These are phyloP conservation scores for Holothuria scabra DNA, from an alignment of 53 echinoderm and acorn worm genomes.

Conservation along the genomic window DNA sequence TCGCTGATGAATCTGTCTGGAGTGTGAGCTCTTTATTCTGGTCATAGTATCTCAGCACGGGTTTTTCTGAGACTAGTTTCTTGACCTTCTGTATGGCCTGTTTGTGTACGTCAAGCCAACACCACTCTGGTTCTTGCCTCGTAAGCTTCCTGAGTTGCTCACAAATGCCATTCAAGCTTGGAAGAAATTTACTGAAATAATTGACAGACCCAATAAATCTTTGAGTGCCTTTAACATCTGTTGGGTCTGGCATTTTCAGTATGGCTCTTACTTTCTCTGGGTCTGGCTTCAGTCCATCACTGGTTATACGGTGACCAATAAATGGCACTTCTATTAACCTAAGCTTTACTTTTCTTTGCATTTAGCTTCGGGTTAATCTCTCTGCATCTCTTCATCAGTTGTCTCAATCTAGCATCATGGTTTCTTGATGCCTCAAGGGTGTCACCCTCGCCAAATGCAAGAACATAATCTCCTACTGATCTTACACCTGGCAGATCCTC, in stretches of 20 bases:
- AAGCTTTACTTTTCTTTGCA: slow-evolving; percentile 43
- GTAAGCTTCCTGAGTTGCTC: slow-evolving; percentile 4
- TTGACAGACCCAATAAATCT: slow-evolving; percentile 61
- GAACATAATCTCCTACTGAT: slow-evolving; percentile 24
- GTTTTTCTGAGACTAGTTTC: slow-evolving; percentile 46
- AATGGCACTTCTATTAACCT: slow-evolving; percentile 32
- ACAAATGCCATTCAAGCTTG: slow-evolving; percentile 44
- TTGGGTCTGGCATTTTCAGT: slow-evolving; percentile 51
- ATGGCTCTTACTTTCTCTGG: slow-evolving; percentile 47
- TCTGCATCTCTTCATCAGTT: slow-evolving; percentile 51
- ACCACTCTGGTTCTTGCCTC: not conserved
- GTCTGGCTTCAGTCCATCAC: slow-evolving; percentile 52
- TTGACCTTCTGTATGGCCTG: not conserved
- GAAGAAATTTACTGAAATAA: slow-evolving; percentile 55
- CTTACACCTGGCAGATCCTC: slow-evolving; percentile 35
- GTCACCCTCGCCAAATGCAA: slow-evolving; percentile 44
- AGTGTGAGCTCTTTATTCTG: slow-evolving; percentile 49
- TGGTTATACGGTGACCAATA: slow-evolving; percentile 58
- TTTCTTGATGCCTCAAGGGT: slow-evolving; percentile 4
- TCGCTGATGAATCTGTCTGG: slow-evolving; percentile 57
- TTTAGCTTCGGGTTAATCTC: slow-evolving; percentile 40
- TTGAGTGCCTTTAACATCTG: slow-evolving; percentile 49
- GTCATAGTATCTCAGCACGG: slow-evolving; percentile 43
- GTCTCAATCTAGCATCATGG: slow-evolving; percentile 51
- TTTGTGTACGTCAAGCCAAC: not conserved